These are phyloP conservation scores for Labeo rohita DNA, from an alignment of 2,113 vertebrate genomes.

Conservation along the genomic window DNA sequence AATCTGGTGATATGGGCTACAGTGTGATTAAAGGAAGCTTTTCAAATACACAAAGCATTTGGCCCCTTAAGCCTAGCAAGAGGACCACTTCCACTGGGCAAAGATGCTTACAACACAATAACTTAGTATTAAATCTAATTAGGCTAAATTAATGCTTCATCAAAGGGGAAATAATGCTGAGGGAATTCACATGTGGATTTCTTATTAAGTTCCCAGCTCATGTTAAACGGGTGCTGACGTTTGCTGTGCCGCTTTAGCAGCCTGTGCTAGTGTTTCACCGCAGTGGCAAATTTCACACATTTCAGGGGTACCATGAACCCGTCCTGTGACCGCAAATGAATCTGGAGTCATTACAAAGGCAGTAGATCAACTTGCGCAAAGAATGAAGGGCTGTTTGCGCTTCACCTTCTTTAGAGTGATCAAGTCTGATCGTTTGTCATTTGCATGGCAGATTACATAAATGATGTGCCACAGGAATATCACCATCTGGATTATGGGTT, in stretches of 20 bases:
- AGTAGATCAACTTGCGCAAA: conserved; percentile 5
- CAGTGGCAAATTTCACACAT: conserved; percentile 67
- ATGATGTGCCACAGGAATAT: conserved; percentile 22
- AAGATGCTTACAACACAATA: conserved; percentile 33
- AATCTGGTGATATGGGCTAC: conserved; percentile 29
- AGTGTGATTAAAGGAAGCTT: conserved; percentile 2
- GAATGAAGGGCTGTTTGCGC: not conserved
- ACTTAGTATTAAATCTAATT: conserved; percentile 26
- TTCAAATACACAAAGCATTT: not conserved
- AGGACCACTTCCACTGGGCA: conserved; percentile 18
- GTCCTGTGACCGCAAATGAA: conserved; percentile 26
- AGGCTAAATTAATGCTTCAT: conserved; percentile 43
- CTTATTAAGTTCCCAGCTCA: conserved; percentile 19
- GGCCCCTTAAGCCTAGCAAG: not conserved
- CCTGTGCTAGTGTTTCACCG: conserved; percentile 52
- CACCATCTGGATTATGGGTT: conserved; percentile 3
- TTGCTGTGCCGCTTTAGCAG: conserved; percentile 34
- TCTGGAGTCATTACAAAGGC: not conserved
- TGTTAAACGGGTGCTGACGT: conserved; percentile 11
- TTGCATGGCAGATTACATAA: not conserved
- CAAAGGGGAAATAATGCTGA: conserved; percentile 38
- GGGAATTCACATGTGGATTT: conserved; percentile 28
- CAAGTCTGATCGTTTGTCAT: not conserved
- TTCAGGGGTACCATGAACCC: conserved; percentile 48
- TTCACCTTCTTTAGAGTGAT: conserved; percentile 12